A percentile compares a stretch with the other conserved stretches of the same genome.
phyloP scores from a whole-genome alignment of 92 coral and sea anemone genomes.

The Epizoanthus rinbou region DNA sequence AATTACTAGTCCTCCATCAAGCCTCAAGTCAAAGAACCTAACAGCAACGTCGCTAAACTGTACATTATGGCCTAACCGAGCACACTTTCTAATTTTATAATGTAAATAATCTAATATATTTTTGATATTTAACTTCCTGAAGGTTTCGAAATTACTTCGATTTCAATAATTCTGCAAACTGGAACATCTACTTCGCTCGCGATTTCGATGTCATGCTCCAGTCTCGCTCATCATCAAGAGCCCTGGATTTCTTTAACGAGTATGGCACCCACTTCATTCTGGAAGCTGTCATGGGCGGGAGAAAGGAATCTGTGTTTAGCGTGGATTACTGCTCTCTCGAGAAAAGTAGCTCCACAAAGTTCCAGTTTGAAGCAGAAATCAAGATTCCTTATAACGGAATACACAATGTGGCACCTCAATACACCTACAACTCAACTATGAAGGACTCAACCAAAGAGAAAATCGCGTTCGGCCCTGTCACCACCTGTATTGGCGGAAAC shows the following conservation, averaged over 20 bases:
- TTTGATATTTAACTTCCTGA: neutral
- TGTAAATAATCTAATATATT: neutral
- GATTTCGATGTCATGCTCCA: neutral
- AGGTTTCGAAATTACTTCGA: slow-evolving; percentile 31
- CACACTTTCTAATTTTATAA: too few relatives aligned
- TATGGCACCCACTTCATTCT: slow-evolving; percentile 31
- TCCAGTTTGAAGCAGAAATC: neutral
- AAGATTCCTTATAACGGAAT: slow-evolving; percentile 15
- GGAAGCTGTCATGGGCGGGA: slow-evolving; percentile 35
- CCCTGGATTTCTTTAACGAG: slow-evolving; percentile 37
- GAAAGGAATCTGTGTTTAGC: slow-evolving; percentile 28
- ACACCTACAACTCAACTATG: neutral
- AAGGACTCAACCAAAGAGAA: neutral
- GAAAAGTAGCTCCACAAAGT: neutral
- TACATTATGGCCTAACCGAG: too few relatives aligned
- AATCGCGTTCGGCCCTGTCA: slow-evolving; percentile 5
- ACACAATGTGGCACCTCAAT: slow-evolving; percentile 1
- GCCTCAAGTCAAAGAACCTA: too few relatives aligned
- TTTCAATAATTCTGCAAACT: slow-evolving; percentile 3
- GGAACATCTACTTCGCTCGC: slow-evolving; percentile 12
- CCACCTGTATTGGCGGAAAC: slow-evolving; percentile 24
- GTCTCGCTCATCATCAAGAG: slow-evolving; percentile 1
- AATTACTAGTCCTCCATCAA: too few relatives aligned
- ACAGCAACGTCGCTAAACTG: too few relatives aligned
- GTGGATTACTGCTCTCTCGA: slow-evolving; percentile 22